Evolutionary conservation across 1,140 invertebrate species (phyloP).

Genomic region (Aphelinus atriplicis): DNA sequence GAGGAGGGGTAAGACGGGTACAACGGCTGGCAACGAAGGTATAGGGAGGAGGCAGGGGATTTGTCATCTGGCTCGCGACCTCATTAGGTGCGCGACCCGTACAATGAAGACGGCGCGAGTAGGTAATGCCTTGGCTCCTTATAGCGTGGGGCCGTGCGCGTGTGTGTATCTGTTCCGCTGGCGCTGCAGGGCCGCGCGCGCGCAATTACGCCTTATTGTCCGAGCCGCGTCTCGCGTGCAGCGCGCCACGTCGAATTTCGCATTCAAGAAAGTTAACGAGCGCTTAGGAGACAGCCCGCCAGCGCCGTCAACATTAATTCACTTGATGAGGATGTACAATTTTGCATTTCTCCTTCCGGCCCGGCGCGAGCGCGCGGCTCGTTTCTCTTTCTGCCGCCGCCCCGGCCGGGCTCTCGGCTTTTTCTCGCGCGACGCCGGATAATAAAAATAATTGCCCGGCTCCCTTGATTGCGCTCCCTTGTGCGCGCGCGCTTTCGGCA

Average conservation of each 20-base stretch:
- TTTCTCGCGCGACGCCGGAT: background rate
- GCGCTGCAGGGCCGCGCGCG: background rate
- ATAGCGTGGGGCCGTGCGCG: too few relatives aligned
- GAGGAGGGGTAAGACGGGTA: slow-evolving; percentile 1
- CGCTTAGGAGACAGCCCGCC: slow-evolving; percentile 5
- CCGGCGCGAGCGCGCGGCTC: too few relatives aligned
- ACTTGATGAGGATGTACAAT: slow-evolving; percentile 41
- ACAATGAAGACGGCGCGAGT: slow-evolving; percentile 23
- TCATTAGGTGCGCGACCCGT: slow-evolving; percentile 19
- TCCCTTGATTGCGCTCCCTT: too few relatives aligned
- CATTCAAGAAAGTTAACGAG: slow-evolving; percentile 37
- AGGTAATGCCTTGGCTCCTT: slow-evolving; percentile 28
- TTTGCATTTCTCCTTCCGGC: slow-evolving; percentile 30
- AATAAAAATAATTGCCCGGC: background rate
- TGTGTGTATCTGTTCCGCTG: too few relatives aligned
- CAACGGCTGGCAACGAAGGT: background rate
- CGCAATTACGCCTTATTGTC: slow-evolving; percentile 38
- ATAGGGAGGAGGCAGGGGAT: slow-evolving; percentile 11
- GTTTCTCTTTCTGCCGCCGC: too few relatives aligned
- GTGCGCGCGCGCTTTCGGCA: too few relatives aligned
- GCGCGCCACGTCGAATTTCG: slow-evolving; percentile 30
- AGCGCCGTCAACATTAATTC: slow-evolving; percentile 26
- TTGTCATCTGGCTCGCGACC: slow-evolving; percentile 29
- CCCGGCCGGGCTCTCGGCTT: background rate
- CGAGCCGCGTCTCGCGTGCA: background rate